Conservation (phyloP, 2,888 invertebrate species). For the Exephanes ischioxanthus region DNA sequence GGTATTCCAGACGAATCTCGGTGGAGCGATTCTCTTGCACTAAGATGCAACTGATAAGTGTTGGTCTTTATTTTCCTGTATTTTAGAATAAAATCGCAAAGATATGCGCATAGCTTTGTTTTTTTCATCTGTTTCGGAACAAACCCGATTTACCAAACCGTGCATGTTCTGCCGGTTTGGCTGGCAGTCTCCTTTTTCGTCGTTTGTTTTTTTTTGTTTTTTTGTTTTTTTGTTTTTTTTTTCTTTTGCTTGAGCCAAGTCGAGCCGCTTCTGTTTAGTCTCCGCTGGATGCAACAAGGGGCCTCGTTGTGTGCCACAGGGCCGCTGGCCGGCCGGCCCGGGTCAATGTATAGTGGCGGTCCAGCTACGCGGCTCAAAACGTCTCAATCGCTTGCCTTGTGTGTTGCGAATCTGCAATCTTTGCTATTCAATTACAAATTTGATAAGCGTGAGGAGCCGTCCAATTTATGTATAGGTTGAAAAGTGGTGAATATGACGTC, state of each 20-base stretch:
- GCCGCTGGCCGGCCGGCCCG: conserved; percentile 42
- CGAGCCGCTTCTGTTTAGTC: conserved; percentile 46
- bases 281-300: conserved; percentile 61
- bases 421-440: conserved; percentile 26
- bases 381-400: conserved; percentile 62
- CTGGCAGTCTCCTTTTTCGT: conserved; percentile 31
- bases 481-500: neutral
- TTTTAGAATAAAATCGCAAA: neutral
- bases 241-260: conserved; percentile 32
- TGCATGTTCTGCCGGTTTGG: conserved; percentile 16
- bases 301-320: conserved; percentile 61
- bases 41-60: neutral
- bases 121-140: conserved; percentile 25
- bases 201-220: conserved; percentile 10
- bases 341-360: conserved; percentile 55
- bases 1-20: no score
- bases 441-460: neutral
- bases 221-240: conserved; percentile 42
- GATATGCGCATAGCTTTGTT: neutral
- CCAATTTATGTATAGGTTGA: neutral
- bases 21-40: no score
- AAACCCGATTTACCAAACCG: conserved; percentile 43
- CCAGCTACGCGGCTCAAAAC: conserved; percentile 35
- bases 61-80: neutral
- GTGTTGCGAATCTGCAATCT: conserved; percentile 52